Base-by-base conservation (phyloP, 2,797 vertebrate genomes). In the Furcifer pardalis region DNA sequence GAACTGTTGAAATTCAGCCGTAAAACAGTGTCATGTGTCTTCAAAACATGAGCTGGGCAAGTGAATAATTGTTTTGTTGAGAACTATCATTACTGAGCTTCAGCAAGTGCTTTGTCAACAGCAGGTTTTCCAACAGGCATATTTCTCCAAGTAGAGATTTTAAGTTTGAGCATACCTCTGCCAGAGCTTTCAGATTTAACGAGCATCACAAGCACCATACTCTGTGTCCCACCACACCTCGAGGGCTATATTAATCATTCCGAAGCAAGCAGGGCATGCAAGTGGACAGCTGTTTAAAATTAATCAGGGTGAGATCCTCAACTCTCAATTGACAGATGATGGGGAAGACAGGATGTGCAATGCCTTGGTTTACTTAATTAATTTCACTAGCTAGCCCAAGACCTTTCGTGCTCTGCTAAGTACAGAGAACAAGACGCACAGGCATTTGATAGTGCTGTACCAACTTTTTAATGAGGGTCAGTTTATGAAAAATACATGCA, bases 121-220 rank as follows among this genome's bases (percentile, higher is more conserved):
- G n/a, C 44, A 65, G 56, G 15, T 23, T 63, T 66, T 86, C 72
- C 76, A 88, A 7, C 77, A 82, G 44, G 63, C 35, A 35, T 42
- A 62, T 60, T 52, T 62, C 32, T 46, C 60, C 71, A 12, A 56
- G 9, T 72, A 89, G 69, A 84, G 82, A 65, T 81, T 49, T 19
- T 25, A 40, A 27, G 23, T 71, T 56, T 27, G 21, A 80, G 23
- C 32, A 69, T 49, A n/a, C 63, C 42, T 80, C 78, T 32, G 4
- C 52, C 15, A 46, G 42, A 52, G 46, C 32, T 68, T 65, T 49
- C 46, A 40, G 49, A 9, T 69, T 69, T 35, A 56, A 35, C 37
- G 17, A 59, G 25, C 40, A 59, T 68, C 30, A 21, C 37, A 23
- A 59, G 25, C 40, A 59, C 69, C 30, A 21, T 19, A 56, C 35